These are phyloP conservation scores for Sitodiplosis mosellana DNA, from an alignment of 1,140 invertebrate species.

Conservation along the genomic window DNA sequence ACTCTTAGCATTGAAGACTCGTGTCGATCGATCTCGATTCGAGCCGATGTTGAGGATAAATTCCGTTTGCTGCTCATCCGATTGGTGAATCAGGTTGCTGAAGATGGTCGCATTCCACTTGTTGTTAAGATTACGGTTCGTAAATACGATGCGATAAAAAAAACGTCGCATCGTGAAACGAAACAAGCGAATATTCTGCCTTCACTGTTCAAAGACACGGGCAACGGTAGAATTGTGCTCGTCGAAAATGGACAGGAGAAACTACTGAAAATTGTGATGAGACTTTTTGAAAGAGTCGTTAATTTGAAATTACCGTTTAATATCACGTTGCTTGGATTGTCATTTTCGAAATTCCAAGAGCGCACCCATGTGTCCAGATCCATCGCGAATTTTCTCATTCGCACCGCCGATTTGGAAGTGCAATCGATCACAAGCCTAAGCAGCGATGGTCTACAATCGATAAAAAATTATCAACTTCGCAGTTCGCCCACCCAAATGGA, in stretches of 20 bases:
- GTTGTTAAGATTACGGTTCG: slow-evolving; percentile 51
- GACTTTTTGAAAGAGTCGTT: slow-evolving; percentile 51
- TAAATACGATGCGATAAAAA: slow-evolving; percentile 37
- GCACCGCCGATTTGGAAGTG: slow-evolving; percentile 44
- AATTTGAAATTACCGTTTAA: slow-evolving; percentile 53
- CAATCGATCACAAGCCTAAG: slow-evolving; percentile 45
- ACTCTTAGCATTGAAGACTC: slow-evolving; percentile 57
- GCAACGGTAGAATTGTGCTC: slow-evolving; percentile 29
- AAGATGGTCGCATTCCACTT: slow-evolving; percentile 56
- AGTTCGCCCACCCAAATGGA: slow-evolving; percentile 27
- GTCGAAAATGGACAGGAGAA: slow-evolving; percentile 37
- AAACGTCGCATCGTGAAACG: slow-evolving; percentile 45
- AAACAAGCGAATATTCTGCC: slow-evolving; percentile 48
- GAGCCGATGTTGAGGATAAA: slow-evolving; percentile 49
- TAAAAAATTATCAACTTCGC: neutral
- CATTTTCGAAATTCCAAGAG: slow-evolving; percentile 61
- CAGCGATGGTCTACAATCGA: slow-evolving; percentile 16
- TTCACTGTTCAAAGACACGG: slow-evolving; percentile 35
- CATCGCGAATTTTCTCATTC: slow-evolving; percentile 50
- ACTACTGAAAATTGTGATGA: slow-evolving; percentile 49
- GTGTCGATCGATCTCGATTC: slow-evolving; percentile 44
- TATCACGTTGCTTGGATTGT: slow-evolving; percentile 53
- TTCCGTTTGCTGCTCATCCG: slow-evolving; percentile 43
- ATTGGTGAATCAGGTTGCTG: slow-evolving; percentile 44
- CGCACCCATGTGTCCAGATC: slow-evolving; percentile 35